Evolutionary conservation across 2,113 vertebrate genomes (phyloP), one percentile per base, ranked within the genome.

Genomic region (Tautogolabrus adspersus): DNA sequence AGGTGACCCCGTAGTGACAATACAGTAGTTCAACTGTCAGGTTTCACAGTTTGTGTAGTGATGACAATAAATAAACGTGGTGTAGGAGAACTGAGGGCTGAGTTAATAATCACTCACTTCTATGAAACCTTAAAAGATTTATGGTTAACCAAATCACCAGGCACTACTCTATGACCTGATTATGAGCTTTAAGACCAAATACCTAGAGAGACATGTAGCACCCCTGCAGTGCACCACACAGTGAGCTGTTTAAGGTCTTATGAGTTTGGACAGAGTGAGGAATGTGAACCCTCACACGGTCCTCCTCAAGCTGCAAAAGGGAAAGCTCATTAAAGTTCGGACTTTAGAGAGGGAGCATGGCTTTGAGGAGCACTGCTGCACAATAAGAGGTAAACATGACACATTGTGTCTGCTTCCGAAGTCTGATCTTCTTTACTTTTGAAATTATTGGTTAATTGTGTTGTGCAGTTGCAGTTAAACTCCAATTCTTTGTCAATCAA

Each of bases 321-420:
- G 87, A 92, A 90, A 93, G 87, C 92, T 93, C 85, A 90, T 93
- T 92, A 93, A 91, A 90, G 88, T 88, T 77, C 85, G 80, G 73
- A 87, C 81, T 56, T 72, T 5, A 34, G 34, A 83, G 75, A 73
- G 58, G 78, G 64, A 77, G 76, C 62, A 5, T 84, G 86, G 75
- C 76, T 82, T 86, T 77, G 38, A 77, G 62, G 38, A 72, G 76
- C 81, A 18, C 66, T 86, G 65, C 60, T 77, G 72, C 68, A 63
- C 63, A 51, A 58, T 64, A 30, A 49, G 71, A 75, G 59, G 80
- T 65, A 58, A 84, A 65, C 13, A 3, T 67, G 64, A 79, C 69
- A 10, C 54, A 59, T 79, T 81, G 70, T 73, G 58, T 63, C 26
- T 13, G 40, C 68, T 54, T 30, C 67, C 56, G 38, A 75, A n/a